A percentile compares a stretch with the other conserved stretches of the same genome.
Evolutionary conservation across 2,888 invertebrate genomes (phyloP).

Genomic region (Acanthococcus lagerstroemiae): DNA sequence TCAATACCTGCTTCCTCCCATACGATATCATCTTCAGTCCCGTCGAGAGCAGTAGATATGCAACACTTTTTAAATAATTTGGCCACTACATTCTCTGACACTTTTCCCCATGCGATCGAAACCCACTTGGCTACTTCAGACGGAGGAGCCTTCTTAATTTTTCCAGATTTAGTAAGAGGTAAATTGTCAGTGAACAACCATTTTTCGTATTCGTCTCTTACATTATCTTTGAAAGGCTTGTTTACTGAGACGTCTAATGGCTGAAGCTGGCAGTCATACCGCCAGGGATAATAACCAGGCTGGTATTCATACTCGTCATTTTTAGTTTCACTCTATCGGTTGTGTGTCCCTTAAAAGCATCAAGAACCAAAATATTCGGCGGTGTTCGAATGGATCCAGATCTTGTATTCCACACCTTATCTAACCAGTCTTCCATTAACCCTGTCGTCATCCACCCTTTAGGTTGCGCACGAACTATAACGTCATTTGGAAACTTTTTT

Average conservation of each 20-base stretch:
- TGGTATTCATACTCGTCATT: neutral
- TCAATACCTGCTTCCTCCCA: no score
- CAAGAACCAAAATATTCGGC: conserved; percentile 12
- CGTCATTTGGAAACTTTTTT: neutral
- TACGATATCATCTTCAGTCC: no score
- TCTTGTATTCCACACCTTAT: conserved; percentile 6
- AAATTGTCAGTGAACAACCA: neutral
- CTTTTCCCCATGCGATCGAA: neutral
- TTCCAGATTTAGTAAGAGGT: neutral
- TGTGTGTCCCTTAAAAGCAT: conserved; percentile 17
- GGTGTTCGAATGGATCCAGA: neutral
- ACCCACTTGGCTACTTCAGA: neutral
- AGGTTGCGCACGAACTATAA: neutral
- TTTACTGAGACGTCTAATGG: neutral
- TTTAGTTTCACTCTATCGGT: conserved; percentile 10
- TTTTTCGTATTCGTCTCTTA: neutral
- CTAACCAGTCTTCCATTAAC: conserved; percentile 20
- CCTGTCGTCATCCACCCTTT: conserved; percentile 18
- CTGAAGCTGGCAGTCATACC: neutral
- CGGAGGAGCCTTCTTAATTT: neutral
- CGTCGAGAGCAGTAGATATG: no score
- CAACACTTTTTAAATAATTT: neutral
- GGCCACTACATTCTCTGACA: neutral
- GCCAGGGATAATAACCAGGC: no score
- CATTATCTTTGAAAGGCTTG: neutral